These are phyloP conservation scores for Mus caroli DNA, from an alignment of 2,797 vertebrate genomes.

Conservation along the genomic window DNA sequence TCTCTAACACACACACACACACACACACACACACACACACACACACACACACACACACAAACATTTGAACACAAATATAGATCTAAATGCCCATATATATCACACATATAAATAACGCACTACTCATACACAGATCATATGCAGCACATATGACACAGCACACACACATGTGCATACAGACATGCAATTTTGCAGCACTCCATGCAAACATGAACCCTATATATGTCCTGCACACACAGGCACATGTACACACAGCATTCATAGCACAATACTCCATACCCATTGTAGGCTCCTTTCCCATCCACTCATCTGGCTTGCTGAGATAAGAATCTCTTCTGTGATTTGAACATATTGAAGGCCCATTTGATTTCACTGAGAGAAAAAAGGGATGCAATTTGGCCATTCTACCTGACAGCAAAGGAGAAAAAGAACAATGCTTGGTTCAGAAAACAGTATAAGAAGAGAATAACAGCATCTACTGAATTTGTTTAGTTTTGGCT, in stretches of 20 bases:
- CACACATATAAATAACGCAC: not conserved
- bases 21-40: not conserved
- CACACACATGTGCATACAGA: not conserved
- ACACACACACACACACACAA: not conserved
- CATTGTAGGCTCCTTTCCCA: not conserved
- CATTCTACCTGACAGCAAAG: not conserved
- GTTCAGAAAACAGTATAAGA: conserved; percentile 22
- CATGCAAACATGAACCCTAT: not conserved
- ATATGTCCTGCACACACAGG: not conserved
- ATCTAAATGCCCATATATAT: too few relatives aligned
- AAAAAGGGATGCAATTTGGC: not conserved
- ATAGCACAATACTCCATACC: not conserved
- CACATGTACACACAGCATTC: not conserved
- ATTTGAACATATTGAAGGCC: conserved; percentile 2
- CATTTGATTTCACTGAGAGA: conserved; percentile 33
- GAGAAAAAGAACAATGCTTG: conserved; percentile 2
- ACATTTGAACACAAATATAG: not conserved
- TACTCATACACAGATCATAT: not conserved
- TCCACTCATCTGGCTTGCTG: not conserved
- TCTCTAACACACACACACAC: not conserved
- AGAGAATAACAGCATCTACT: not conserved
- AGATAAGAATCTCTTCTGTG: conserved; percentile 27
- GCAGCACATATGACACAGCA: not conserved
- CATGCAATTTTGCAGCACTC: not conserved
- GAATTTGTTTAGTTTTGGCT: not conserved